These are phyloP conservation scores for Tetragnatha versicolor DNA, from an alignment of 1,140 invertebrate species.

Conservation along the genomic window DNA sequence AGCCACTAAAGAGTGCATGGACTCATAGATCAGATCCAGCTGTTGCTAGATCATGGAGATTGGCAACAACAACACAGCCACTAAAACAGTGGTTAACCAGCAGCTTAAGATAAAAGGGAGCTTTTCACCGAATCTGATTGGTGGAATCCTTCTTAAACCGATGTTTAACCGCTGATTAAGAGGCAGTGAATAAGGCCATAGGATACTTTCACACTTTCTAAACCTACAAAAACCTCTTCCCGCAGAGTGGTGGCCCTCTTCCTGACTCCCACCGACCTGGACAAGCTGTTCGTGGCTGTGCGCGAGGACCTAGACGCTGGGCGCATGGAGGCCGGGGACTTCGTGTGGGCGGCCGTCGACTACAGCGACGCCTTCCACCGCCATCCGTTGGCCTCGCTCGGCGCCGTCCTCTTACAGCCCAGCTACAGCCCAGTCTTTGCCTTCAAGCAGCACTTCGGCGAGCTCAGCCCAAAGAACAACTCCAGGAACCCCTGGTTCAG, in stretches of 20 bases:
- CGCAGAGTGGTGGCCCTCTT: constrained; percentile 57
- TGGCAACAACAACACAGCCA: too few relatives aligned
- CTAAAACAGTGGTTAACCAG: too few relatives aligned
- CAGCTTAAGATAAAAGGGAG: too few relatives aligned
- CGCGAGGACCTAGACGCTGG: constrained; percentile 54
- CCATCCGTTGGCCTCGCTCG: constrained; percentile 57
- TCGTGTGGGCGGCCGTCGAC: constrained; percentile 58
- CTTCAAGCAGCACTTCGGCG: constrained; percentile 59
- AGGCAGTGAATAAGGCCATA: too few relatives aligned
- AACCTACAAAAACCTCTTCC: too few relatives aligned
- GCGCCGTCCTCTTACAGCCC: constrained; percentile 58
- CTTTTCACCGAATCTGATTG: too few relatives aligned
- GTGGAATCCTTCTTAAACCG: too few relatives aligned
- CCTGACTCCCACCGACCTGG: constrained; percentile 57
- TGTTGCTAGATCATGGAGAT: too few relatives aligned
- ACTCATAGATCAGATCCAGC: too few relatives aligned
- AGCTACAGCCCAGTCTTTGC: constrained; percentile 48
- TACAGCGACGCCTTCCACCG: constrained; percentile 56
- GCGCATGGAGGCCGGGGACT: constrained; percentile 56
- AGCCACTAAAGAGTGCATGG: too few relatives aligned
- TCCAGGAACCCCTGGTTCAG: constrained; percentile 61
- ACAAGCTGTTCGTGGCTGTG: constrained; percentile 55
- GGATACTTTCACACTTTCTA: too few relatives aligned
- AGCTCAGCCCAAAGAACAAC: constrained; percentile 59
- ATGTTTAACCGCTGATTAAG: too few relatives aligned